Percentiles rank a stretch among this genome's conserved stretches.
Conservation (phyloP, 2,797 vertebrate species). For the Artibeus jamaicensis region DNA sequence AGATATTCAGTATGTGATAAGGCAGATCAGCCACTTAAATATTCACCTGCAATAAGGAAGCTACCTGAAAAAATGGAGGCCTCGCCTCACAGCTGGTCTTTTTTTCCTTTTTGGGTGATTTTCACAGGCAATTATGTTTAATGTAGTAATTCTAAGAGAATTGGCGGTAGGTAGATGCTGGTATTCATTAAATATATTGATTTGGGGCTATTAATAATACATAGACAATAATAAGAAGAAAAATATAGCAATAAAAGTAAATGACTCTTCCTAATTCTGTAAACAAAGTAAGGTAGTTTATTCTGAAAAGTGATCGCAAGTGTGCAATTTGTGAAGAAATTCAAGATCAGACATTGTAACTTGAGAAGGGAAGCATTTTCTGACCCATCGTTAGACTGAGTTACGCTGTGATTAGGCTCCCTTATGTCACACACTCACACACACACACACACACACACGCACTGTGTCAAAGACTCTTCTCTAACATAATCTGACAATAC, state of each 20-base stretch:
- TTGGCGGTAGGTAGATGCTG: neutral
- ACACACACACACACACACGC: no score
- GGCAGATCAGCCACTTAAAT: neutral
- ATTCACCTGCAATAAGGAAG: neutral
- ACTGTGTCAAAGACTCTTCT: neutral
- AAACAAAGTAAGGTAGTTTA: neutral
- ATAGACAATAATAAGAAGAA: neutral
- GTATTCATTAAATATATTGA: neutral
- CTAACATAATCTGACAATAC: neutral
- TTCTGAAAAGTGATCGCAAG: neutral
- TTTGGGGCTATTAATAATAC: neutral
- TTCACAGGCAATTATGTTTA: neutral
- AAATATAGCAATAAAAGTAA: neutral
- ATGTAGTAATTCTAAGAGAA: neutral
- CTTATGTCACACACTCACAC: no score
- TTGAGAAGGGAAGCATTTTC: neutral
- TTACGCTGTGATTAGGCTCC: neutral
- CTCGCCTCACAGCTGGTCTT: neutral
- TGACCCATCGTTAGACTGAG: neutral
- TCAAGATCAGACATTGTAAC: neutral
- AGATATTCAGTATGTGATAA: neutral
- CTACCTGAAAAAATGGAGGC: neutral
- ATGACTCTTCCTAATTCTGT: neutral
- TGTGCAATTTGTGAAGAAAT: neutral
- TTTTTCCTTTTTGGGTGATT: neutral